Conservation (phyloP, 2,113 vertebrate species). For the Chaenocephalus aceratus region DNA sequence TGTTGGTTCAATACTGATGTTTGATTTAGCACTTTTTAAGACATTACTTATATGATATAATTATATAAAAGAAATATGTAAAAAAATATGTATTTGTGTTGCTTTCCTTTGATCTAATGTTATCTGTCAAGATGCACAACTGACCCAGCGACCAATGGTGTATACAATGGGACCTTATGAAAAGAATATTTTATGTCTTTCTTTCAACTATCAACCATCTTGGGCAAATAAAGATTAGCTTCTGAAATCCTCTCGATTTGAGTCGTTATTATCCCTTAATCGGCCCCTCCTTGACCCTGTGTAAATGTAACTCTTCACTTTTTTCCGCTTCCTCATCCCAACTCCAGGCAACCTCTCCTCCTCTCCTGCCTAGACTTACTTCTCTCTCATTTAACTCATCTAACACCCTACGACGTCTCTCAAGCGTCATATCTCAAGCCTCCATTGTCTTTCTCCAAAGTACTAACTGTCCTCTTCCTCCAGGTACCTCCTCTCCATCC, state of each 20-base stretch:
- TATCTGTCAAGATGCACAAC: slow-evolving; percentile 66
- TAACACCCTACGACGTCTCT: not conserved
- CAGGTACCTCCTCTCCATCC: slow-evolving; percentile 15
- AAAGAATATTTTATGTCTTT: slow-evolving; percentile 61
- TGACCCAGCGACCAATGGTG: slow-evolving; percentile 57
- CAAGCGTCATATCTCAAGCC: slow-evolving; percentile 16
- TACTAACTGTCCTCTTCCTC: not conserved
- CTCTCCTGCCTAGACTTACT: slow-evolving; percentile 12
- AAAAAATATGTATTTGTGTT: slow-evolving; percentile 49
- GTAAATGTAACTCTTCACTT: slow-evolving; percentile 31
- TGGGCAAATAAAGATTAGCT: slow-evolving; percentile 83
- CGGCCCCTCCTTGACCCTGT: slow-evolving; percentile 5
- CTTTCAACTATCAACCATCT: slow-evolving; percentile 72
- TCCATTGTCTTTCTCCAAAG: slow-evolving; percentile 13
- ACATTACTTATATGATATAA: slow-evolving; percentile 49
- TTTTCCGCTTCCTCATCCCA: slow-evolving; percentile 31
- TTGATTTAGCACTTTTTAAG: slow-evolving; percentile 62
- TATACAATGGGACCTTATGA: slow-evolving; percentile 42
- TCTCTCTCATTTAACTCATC: slow-evolving; percentile 35
- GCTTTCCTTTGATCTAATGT: slow-evolving; percentile 59
- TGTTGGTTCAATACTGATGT: slow-evolving; percentile 33
- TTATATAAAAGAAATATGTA: slow-evolving; percentile 40
- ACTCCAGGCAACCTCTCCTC: slow-evolving; percentile 37
- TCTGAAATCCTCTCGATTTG: slow-evolving; percentile 64
- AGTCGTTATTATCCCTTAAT: slow-evolving; percentile 48